Conservation (phyloP, 2,113 vertebrate genomes). For the Sinosuthora webbiana region DNA sequence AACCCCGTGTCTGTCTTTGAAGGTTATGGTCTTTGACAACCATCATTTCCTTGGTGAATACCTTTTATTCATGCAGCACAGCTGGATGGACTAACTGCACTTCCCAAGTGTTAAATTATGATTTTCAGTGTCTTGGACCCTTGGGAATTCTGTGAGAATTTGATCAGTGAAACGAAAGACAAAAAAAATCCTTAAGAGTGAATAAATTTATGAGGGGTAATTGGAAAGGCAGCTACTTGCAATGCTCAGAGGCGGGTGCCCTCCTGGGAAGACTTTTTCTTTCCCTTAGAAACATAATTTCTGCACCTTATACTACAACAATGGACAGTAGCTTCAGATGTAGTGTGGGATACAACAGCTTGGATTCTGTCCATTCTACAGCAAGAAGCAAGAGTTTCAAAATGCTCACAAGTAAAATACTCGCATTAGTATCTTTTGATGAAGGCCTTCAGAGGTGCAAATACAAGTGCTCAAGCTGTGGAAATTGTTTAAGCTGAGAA, state of each 20-base stretch:
- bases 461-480: not conserved
- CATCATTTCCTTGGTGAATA: not conserved
- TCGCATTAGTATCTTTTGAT: not conserved
- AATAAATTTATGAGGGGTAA: constrained; percentile 4
- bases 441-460: not conserved
- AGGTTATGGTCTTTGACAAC: not conserved
- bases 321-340: not conserved
- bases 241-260: not conserved
- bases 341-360: not conserved
- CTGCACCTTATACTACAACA: not conserved
- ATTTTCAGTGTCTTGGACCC: not conserved
- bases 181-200: not conserved
- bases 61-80: not conserved
- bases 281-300: not conserved
- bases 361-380: not conserved
- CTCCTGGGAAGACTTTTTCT: not conserved
- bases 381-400: not conserved
- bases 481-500: not conserved
- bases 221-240: not conserved
- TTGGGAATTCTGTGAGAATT: not conserved
- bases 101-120: not conserved
- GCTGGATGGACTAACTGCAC: not conserved
- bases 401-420: not conserved
- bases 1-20: not conserved
- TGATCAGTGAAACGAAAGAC: not conserved